These are phyloP conservation scores for Phenganax stokvisi DNA, from an alignment of 92 coral and sea anemone genomes.

Conservation along the genomic window DNA sequence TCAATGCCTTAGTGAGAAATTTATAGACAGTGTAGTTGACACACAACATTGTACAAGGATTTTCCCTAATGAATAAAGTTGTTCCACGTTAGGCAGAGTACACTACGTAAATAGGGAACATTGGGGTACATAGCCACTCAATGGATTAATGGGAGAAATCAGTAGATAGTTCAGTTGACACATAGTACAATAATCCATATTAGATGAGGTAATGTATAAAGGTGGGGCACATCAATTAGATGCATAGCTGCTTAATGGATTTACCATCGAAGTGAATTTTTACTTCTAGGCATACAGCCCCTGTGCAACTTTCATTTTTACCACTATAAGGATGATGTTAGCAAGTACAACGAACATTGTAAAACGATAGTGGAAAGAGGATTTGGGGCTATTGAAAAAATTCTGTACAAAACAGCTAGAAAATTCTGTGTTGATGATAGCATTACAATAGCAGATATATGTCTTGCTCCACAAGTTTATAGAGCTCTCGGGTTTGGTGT, in stretches of 20 bases:
- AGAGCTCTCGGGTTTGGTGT: slow-evolving; percentile 22
- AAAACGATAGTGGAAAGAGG: slow-evolving; percentile 25
- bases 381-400: slow-evolving; percentile 16
- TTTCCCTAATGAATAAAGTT: background rate
- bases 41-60: background rate
- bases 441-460: slow-evolving; percentile 26
- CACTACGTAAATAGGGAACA: too few species aligned
- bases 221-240: too few species aligned
- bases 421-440: slow-evolving; percentile 8
- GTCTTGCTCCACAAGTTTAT: slow-evolving; percentile 17
- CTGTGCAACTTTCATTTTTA: background rate
- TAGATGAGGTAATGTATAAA: too few species aligned
- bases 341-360: background rate
- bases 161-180: too few species aligned
- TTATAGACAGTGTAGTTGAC: too few species aligned
- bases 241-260: background rate
- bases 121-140: too few species aligned
- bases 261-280: background rate
- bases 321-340: background rate
- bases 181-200: too few species aligned
- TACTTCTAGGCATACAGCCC: slow-evolving; percentile 26
- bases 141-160: too few species aligned
- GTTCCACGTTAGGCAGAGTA: background rate
- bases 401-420: slow-evolving; percentile 20
- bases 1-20: too few species aligned